Evolutionary conservation across 2,113 vertebrate species (phyloP), one percentile per base, ranked within the genome.

Genomic region (Nothoprocta pentlandii): DNA sequence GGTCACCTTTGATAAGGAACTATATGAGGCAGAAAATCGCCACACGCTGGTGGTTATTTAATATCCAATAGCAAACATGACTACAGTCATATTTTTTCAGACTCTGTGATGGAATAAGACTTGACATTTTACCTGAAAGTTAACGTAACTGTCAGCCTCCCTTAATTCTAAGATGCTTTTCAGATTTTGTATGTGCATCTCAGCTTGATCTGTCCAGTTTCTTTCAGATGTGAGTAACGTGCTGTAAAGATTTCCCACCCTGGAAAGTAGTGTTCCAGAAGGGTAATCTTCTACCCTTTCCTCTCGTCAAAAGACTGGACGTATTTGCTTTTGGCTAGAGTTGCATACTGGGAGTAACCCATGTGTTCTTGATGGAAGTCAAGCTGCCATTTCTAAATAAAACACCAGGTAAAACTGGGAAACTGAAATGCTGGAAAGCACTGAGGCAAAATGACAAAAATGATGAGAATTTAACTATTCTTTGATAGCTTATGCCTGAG

Each of bases 121-220:
- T 87, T 95, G 93, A 93, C 90, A 26, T 97, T 95, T 94, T 92
- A 87, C 77, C 62, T 93, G 58, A 58, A 54, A 90, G 46, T 76
- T 79, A 74, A 59, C 46, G 30, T 63, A 66, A 76, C 44, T 71
- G 68, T 75, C 67, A 56, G 67, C 34, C 20, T 80, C 3, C 25
- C 63, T 83, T 75, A 80, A 67, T 92, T 83, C 78, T 78, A 58
- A 63, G 64, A 28, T 75, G 51, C 76, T 87, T 93, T 95, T 95
- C 81, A 84, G 76, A 78, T 94, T 94, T 92, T 64, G 34, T 87
- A 32, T 89, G 80, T 91, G 88, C 87, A 86, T 93, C 42, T 91
- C 26, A 5, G 44, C 34, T 91, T 95, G 90, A 95, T 95, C 82
- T 92, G 64, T 68, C 46, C 6, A 5, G 19, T 87, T 91, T 84